Evolutionary conservation across 2,888 invertebrate genomes (phyloP), one percentile per base, ranked within the genome.

Genomic region (Cristatella mucedo): DNA sequence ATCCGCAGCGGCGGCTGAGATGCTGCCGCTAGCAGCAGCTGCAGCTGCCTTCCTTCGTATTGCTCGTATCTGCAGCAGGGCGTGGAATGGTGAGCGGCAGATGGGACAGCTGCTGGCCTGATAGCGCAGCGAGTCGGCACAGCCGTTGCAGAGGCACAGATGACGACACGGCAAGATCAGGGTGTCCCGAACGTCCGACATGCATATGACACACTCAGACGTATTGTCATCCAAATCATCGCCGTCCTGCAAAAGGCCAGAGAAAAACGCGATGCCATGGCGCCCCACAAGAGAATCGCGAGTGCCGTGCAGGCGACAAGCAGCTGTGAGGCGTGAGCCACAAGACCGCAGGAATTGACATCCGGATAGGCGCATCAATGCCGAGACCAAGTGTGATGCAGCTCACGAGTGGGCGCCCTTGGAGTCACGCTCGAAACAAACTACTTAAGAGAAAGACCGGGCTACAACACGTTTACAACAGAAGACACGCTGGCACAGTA

Each of bases 201-300:
- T 93, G 66, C 97, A 97, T 59, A 97, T 95, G 26, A 97, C 93
- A 69, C 97, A 97, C 67, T 99, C 97, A 1, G 87, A 83, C 1
- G 91, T 89, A 43, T 55, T 61, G 47, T 63, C 63, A 21, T 65
- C 65, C 6, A 54, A 39, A n/a, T 58, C 57, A 45, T 60, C 58
- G 43, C 59, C 57, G 3, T 53, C 52, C 39, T 55, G 54, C 30
- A 51, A 46, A 46, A 52, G 40, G 9, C 32, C 22, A 15, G 13
- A 30, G 18, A 16, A 21, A 16, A 29, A 30, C 6, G 15, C 9
- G 5, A 24, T n/a, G n/a, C n/a, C n/a, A n/a, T n/a, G n/a, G n/a
- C n/a, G n/a, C 33, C 6, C 33, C 29, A 33, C 7, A n/a, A 15
- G 13, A 32, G 5, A 15, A 6, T 33, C 7, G 11, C 6, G 6